These are phyloP conservation scores for Macropodus opercularis DNA, from an alignment of 2,797 vertebrate genomes.

Conservation along the genomic window DNA sequence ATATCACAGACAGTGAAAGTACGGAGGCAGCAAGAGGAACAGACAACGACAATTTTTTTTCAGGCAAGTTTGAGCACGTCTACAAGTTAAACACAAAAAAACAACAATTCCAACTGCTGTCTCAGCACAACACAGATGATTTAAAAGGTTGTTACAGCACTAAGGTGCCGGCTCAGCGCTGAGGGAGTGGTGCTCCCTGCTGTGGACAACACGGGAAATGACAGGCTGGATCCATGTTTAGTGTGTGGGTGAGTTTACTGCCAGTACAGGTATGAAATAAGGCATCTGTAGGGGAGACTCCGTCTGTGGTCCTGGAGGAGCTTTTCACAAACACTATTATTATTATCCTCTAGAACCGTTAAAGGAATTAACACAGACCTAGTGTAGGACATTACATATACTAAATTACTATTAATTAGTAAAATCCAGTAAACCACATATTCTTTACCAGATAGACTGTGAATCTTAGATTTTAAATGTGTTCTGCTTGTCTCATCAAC, in stretches of 20 bases:
- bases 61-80: slow-evolving; percentile 30
- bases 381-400: too few relatives aligned
- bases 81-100: neutral
- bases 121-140: neutral
- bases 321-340: too few relatives aligned
- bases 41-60: neutral
- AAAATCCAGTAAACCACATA: too few relatives aligned
- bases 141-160: neutral
- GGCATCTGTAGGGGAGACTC: too few relatives aligned
- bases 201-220: slow-evolving; percentile 27
- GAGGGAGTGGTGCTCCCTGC: slow-evolving; percentile 13
- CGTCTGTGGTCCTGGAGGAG: too few relatives aligned
- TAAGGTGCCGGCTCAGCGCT: neutral
- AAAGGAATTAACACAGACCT: too few relatives aligned
- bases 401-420: too few relatives aligned
- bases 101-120: neutral
- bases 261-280: too few relatives aligned
- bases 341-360: too few relatives aligned
- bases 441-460: too few relatives aligned
- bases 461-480: too few relatives aligned
- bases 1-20: slow-evolving; percentile 13
- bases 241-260: too few relatives aligned
- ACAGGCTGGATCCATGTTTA: neutral
- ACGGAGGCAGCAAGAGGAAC: slow-evolving; percentile 3
- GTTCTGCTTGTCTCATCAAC: neutral